These are phyloP conservation scores for Myotis vivesi DNA, from an alignment of 2,797 vertebrate species.

Conservation along the genomic window DNA sequence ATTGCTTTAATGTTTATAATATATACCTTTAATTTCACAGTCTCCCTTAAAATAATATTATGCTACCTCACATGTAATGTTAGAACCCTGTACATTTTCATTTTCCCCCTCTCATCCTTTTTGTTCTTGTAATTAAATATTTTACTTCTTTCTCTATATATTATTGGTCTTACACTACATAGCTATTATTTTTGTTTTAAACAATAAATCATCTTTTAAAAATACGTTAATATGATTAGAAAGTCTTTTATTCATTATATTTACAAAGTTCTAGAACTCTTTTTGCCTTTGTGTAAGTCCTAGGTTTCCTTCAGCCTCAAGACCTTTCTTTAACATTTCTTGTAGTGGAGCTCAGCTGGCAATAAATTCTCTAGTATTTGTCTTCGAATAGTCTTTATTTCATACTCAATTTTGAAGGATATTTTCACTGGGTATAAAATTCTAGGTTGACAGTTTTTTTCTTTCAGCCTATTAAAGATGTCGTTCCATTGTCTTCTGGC, in stretches of 20 bases:
- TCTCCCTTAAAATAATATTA: not conserved
- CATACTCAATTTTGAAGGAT: constrained; percentile 49
- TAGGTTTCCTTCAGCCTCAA: not conserved
- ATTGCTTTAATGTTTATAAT: not conserved
- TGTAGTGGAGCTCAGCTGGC: not conserved
- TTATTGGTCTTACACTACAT: not conserved
- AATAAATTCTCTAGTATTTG: constrained; percentile 28
- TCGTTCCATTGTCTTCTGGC: constrained; percentile 59
- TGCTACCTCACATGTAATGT: not conserved
- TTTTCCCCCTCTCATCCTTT: not conserved
- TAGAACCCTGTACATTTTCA: not conserved
- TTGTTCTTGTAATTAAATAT: constrained; percentile 42
- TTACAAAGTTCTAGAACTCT: not conserved
- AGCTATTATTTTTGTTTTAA: constrained; percentile 4
- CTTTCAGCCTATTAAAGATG: constrained; percentile 60
- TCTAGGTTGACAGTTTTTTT: constrained; percentile 70
- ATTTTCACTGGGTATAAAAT: constrained; percentile 55
- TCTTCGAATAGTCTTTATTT: constrained; percentile 43
- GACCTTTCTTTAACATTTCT: constrained; percentile 29
- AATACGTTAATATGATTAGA: not conserved
- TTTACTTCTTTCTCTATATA: not conserved
- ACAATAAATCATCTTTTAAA: not conserved
- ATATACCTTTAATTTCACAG: not conserved
- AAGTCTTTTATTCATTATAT: not conserved
- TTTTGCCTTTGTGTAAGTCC: constrained; percentile 2